Base-by-base conservation (phyloP, 2,888 invertebrate species). In the Apodemia zela region DNA sequence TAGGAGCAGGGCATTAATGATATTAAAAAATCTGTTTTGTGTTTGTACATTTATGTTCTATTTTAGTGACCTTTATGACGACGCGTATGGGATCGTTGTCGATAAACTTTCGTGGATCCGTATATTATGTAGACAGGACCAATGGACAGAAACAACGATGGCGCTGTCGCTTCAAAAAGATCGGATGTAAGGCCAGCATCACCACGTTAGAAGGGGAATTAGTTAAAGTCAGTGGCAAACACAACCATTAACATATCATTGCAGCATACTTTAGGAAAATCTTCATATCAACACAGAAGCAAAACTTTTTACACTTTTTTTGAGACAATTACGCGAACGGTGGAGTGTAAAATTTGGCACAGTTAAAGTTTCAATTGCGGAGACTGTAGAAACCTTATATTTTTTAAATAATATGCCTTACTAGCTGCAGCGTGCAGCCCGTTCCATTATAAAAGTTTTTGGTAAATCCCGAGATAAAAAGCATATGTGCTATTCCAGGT, bases 151-250 rank as follows among this genome's bases (percentile, higher is more conserved):
- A 61, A 13, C 54, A 57, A 3, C 21, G 59, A 1, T 68, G 69
- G 68, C 57, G 45, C 18, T 70, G 69, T 29, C 45, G 60, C 17
- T 63, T 54, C 29, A 64, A 63, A 64, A 65, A 33, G 10, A 10
- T 35, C n/a, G 66, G 61, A 8, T 78, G 78, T 62, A 72, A 70
- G 6, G 77, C 72, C 0, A 68, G 70, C 4, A 61, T 77, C 49
- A 68, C 72, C 60, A 78, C 78, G 4, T 63, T 71, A 5, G 70
- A 72, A 11, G 71, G 72, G 5, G 64, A 67, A 11, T 62, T 77
- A 18, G 65, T 75, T 15, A 72, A 70, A n/a, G 66, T 62, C 21
- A 60, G 65, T 4, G 68, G 71, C 4, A 59, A 69, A 15, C 79
- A 78, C 60, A 69, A 68, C 3, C 77, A 77, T 42, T 64, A 5